Evolutionary conservation across 2,888 invertebrate species (phyloP).

Genomic region (Hirtodrosophila trivittata): DNA sequence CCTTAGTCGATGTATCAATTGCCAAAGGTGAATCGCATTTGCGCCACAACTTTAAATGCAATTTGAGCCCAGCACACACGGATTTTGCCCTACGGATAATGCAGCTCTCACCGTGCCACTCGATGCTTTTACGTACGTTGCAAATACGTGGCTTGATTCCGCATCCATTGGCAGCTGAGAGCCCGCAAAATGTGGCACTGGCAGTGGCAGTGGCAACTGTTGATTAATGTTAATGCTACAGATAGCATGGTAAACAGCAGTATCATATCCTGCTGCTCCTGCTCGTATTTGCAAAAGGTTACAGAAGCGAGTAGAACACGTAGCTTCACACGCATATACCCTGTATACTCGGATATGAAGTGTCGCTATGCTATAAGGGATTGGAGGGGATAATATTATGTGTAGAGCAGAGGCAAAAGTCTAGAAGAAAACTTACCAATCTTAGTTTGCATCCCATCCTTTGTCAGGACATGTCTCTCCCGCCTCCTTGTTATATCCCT

Average conservation of each 20-base stretch:
- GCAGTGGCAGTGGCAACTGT: conserved; percentile 13
- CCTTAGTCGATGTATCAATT: conserved; percentile 14
- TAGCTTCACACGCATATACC: no score
- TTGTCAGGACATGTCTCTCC: no score
- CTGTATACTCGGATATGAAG: no score
- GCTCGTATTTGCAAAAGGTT: not conserved
- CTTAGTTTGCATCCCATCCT: no score
- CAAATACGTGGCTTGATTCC: not conserved
- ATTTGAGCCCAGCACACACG: conserved; percentile 33
- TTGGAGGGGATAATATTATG: no score
- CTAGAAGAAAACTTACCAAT: no score
- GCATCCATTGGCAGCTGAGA: not conserved
- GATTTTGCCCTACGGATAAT: conserved; percentile 29
- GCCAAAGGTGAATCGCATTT: conserved; percentile 39
- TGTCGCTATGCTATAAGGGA: not conserved
- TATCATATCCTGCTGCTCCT: not conserved
- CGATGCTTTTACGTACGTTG: not conserved
- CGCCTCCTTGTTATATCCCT: not conserved
- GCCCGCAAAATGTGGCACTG: conserved; percentile 10
- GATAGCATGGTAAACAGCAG: not conserved
- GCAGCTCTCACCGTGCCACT: conserved; percentile 5
- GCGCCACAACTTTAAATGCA: conserved; percentile 28
- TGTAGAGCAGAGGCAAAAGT: no score
- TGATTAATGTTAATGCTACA: conserved; percentile 29
- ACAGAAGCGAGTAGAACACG: no score